Percentiles rank a stretch among this genome's conserved stretches.
phyloP scores from a whole-genome alignment of 2,888 invertebrate species.

The Drosophila anceps region DNA sequence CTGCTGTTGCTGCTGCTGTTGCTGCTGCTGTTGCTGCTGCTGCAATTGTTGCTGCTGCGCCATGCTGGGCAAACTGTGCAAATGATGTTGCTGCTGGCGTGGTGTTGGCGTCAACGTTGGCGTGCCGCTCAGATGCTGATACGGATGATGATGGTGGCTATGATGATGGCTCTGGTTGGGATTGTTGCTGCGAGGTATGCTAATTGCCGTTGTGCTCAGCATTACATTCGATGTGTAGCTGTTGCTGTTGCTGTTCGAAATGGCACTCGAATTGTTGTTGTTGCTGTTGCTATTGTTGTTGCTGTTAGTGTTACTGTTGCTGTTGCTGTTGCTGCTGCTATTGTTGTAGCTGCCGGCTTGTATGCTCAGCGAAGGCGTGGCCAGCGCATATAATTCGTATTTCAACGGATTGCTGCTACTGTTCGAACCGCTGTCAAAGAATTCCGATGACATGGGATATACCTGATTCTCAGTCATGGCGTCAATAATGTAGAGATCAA shows the following conservation, averaged over 20 bases:
- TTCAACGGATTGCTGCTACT: constrained; percentile 84
- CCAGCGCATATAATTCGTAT: constrained; percentile 83
- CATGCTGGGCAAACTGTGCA: constrained; percentile 72
- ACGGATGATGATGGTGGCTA: constrained; percentile 77
- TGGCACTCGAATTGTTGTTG: constrained; percentile 45
- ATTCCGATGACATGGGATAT: constrained; percentile 85
- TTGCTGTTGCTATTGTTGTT: constrained; percentile 16
- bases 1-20: constrained; percentile 55
- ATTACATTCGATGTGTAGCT: constrained; percentile 80
- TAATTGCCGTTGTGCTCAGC: constrained; percentile 83
- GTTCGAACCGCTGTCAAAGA: constrained; percentile 85
- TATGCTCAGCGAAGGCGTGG: constrained; percentile 71
- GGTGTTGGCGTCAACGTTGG: constrained; percentile 54
- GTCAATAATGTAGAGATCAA: constrained; percentile 22
- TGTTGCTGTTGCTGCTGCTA: constrained; percentile 30
- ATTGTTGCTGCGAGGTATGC: constrained; percentile 84
- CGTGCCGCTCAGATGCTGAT: constrained; percentile 69
- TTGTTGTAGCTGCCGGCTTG: constrained; percentile 56
- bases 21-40: constrained; percentile 73
- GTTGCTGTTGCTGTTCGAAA: constrained; percentile 42
- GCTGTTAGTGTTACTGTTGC: constrained; percentile 41
- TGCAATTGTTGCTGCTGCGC: constrained; percentile 74
- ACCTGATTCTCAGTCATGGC: constrained; percentile 85
- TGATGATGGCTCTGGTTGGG: constrained; percentile 82
- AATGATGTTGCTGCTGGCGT: constrained; percentile 59